A percentile compares a stretch with the other conserved stretches of the same genome.
Conservation (phyloP, 1,140 invertebrate genomes). For the Metaphire vulgaris region DNA sequence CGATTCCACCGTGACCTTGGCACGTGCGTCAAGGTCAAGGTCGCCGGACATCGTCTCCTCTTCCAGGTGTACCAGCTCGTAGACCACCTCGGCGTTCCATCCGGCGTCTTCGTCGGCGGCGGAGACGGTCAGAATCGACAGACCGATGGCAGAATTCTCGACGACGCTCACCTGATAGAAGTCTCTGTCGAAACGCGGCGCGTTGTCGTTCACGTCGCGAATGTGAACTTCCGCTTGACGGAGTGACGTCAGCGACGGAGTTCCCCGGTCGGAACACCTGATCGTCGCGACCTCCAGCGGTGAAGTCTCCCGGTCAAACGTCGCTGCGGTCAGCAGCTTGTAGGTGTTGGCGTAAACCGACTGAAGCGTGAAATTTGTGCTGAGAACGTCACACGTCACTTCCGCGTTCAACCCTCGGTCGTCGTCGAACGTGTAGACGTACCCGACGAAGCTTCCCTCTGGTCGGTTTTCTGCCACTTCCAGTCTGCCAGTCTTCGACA, state of each 20-base stretch:
- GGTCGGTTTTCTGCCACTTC: slow-evolving; percentile 23
- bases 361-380: not conserved
- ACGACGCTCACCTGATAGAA: slow-evolving; percentile 67
- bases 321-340: not conserved
- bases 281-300: not conserved
- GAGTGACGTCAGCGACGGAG: not conserved
- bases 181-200: slow-evolving; percentile 68
- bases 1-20: not conserved
- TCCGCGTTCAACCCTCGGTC: not conserved
- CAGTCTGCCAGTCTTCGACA: slow-evolving; percentile 4
- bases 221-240: slow-evolving; percentile 58
- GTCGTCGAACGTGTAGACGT: slow-evolving; percentile 18
- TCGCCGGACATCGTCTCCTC: not conserved
- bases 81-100: slow-evolving; percentile 65
- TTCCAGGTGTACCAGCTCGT: not conserved
- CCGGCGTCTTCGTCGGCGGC: slow-evolving; percentile 85
- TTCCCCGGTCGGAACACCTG: not conserved
- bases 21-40: too few species aligned
- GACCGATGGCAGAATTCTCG: slow-evolving; percentile 43
- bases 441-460: slow-evolving; percentile 13
- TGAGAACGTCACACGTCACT: not conserved
- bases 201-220: slow-evolving; percentile 82
- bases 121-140: slow-evolving; percentile 68
- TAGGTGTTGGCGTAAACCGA: not conserved
- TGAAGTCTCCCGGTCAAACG: not conserved